A percentile compares a stretch with the other conserved stretches of the same genome.
phyloP scores from a whole-genome alignment of 2,113 vertebrate genomes.

The Leucosticte australis region DNA sequence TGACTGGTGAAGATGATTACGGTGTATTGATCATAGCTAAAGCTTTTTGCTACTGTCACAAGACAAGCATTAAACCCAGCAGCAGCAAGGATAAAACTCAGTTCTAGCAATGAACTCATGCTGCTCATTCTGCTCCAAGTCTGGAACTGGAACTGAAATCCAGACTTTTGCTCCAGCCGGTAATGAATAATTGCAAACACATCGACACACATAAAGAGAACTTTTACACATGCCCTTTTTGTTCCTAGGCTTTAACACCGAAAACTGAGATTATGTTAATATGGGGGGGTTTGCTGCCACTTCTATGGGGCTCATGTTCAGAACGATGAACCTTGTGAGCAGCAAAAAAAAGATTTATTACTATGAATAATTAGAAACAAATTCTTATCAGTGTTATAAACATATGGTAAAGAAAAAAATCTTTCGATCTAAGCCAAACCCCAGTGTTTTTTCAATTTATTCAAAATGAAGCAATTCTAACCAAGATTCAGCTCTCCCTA shows the following conservation, averaged over 20 bases:
- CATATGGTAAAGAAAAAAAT: not conserved
- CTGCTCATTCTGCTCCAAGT: not conserved
- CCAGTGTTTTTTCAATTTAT: not conserved
- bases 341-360: not conserved
- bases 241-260: not conserved
- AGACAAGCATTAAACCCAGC: not conserved
- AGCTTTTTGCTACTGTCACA: not conserved
- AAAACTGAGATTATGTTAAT: constrained; percentile 18
- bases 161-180: constrained; percentile 23
- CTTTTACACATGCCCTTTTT: constrained; percentile 11
- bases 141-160: constrained; percentile 20
- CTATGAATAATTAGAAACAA: constrained; percentile 32
- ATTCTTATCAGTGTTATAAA: not conserved
- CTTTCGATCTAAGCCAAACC: not conserved
- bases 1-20: not conserved
- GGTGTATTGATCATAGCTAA: not conserved
- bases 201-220: not conserved
- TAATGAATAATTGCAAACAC: constrained; percentile 47
- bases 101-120: not conserved
- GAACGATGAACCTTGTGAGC: not conserved
- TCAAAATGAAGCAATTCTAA: not conserved
- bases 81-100: not conserved
- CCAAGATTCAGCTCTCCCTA: not conserved
- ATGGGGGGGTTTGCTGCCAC: not conserved
- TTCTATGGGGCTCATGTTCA: not conserved